A percentile compares a stretch with the other conserved stretches of the same genome.
Evolutionary conservation across 2,113 vertebrate species (phyloP).

Genomic region (Garra rufa): DNA sequence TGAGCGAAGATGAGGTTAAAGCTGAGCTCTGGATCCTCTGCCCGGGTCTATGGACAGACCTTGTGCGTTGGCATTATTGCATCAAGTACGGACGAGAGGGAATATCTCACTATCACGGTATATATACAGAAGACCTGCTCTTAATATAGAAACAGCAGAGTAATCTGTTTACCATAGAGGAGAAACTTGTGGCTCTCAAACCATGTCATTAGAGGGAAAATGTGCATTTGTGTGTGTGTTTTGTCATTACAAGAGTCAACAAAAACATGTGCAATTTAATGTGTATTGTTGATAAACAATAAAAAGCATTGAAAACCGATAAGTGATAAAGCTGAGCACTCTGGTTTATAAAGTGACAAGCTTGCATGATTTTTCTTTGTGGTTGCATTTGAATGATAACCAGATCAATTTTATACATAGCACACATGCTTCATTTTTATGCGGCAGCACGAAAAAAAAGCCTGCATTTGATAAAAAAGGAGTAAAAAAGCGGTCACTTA

Average conservation of each 20-base stretch:
- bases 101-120: background rate
- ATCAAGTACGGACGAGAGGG: background rate
- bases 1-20: slow-evolving; percentile 39
- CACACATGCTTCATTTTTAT: background rate
- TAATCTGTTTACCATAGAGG: slow-evolving; percentile 1
- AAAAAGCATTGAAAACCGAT: background rate
- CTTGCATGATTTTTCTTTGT: background rate
- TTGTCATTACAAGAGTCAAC: background rate
- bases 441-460: background rate
- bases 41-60: background rate
- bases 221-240: background rate
- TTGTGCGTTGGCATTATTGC: background rate
- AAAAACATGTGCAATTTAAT: background rate
- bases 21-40: slow-evolving; percentile 26
- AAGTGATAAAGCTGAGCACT: background rate
- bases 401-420: background rate
- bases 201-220: background rate
- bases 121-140: background rate
- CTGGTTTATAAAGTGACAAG: background rate
- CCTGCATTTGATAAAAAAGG: background rate
- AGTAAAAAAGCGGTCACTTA: background rate
- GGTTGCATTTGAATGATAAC: background rate
- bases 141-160: background rate
- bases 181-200: background rate
- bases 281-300: background rate